Percentiles rank a stretch among this genome's conserved stretches.
phyloP scores from a whole-genome alignment of 2,888 invertebrate species.

The Parnassius smintheus region DNA sequence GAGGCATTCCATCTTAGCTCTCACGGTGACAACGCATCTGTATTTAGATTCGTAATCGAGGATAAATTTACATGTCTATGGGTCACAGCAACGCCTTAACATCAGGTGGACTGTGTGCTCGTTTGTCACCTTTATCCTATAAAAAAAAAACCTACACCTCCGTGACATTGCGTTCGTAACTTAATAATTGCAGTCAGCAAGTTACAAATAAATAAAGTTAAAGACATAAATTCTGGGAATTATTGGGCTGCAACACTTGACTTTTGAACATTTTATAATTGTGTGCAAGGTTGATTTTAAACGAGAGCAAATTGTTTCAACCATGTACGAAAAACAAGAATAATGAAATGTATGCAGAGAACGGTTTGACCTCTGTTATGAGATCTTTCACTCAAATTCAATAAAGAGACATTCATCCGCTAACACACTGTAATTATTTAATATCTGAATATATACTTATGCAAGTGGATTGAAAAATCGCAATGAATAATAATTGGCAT shows the following conservation, averaged over 20 bases:
- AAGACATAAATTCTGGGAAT: constrained; percentile 35
- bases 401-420: constrained; percentile 37
- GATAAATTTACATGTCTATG: too few species aligned
- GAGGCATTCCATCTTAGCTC: too few species aligned
- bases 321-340: constrained; percentile 38
- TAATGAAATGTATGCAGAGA: constrained; percentile 47
- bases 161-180: constrained; percentile 19
- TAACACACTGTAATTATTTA: constrained; percentile 30
- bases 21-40: too few species aligned
- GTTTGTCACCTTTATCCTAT: too few species aligned
- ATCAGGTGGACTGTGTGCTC: too few species aligned
- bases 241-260: constrained; percentile 37
- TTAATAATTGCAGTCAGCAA: constrained; percentile 9
- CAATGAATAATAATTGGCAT: constrained; percentile 2
- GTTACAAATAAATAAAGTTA: constrained; percentile 27
- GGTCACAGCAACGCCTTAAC: too few species aligned
- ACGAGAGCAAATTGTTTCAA: constrained; percentile 48
- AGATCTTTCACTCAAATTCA: constrained; percentile 43
- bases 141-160: not conserved
- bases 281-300: constrained; percentile 52
- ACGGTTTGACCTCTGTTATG: constrained; percentile 46
- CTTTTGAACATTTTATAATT: constrained; percentile 46
- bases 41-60: too few species aligned
- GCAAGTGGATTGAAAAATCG: not conserved
- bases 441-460: not conserved